Evolutionary conservation across 2,113 vertebrate genomes (phyloP).

Genomic region (Nothobranchius kuhntae): DNA sequence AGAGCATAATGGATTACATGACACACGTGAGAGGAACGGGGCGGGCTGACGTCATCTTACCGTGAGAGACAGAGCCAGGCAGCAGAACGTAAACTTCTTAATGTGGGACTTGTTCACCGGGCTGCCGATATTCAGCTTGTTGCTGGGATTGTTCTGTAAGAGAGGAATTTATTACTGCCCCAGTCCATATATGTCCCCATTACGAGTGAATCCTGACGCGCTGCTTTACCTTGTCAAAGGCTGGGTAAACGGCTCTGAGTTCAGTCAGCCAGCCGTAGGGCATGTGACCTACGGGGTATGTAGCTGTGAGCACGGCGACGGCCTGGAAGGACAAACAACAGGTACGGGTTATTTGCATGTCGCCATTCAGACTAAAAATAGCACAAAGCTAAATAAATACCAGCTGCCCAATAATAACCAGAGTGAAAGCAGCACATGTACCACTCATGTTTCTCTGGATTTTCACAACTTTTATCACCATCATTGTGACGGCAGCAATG

Average conservation of each 20-base stretch:
- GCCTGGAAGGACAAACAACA: slow-evolving; percentile 80
- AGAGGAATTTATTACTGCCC: slow-evolving; percentile 22
- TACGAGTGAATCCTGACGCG: background rate
- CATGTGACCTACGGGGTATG: slow-evolving; percentile 98
- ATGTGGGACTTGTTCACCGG: slow-evolving; percentile 88
- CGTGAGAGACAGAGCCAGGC: slow-evolving; percentile 90
- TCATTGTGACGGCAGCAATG: slow-evolving; percentile 54
- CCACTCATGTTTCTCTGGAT: slow-evolving; percentile 30
- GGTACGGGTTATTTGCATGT: slow-evolving; percentile 20
- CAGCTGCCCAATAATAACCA: slow-evolving; percentile 28
- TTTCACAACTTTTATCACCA: slow-evolving; percentile 36
- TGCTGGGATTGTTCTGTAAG: slow-evolving; percentile 91
- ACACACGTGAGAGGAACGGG: background rate
- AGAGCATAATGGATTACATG: too few relatives aligned
- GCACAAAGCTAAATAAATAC: slow-evolving; percentile 17
- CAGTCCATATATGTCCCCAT: background rate
- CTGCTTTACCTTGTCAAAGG: slow-evolving; percentile 92
- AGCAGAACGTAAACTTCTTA: slow-evolving; percentile 94
- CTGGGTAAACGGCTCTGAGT: slow-evolving; percentile 94
- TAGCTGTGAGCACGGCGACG: slow-evolving; percentile 94
- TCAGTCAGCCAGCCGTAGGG: slow-evolving; percentile 98
- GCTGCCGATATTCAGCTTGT: slow-evolving; percentile 82
- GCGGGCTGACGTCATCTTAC: slow-evolving; percentile 77
- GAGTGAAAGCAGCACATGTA: slow-evolving; percentile 14
- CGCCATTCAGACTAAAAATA: slow-evolving; percentile 29